Base-by-base conservation (phyloP, 2,888 invertebrate species). In the Sminthurides aquaticus region DNA sequence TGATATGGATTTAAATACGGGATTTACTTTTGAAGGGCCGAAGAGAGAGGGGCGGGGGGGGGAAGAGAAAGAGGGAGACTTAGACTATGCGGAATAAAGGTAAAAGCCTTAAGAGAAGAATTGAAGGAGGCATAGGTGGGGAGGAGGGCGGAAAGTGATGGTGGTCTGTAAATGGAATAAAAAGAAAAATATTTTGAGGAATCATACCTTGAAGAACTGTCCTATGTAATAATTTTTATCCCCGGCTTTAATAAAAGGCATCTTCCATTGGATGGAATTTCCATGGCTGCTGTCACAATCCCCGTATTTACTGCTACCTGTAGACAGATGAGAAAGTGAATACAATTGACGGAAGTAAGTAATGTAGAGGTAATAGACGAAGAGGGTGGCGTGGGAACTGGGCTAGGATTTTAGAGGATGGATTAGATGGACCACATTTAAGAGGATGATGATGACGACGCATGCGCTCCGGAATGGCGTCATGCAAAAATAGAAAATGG, bases 191-290 rank as follows among this genome's bases (percentile, higher is more conserved):
- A 57, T 58, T 34, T 24, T 22, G 57, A 62, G 15, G n/a, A 43
- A 20, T 18, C 79, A 82, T 84, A 92, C 92, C 89, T 91, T 92
- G 81, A 92, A 93, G 81, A 93, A 93, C 79, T 92, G 92, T 77
- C 92, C 92, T 76, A 93, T 81, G 78, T 93, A 93, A 78, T 92
- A 92, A 76, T 89, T 83, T 79, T 92, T 93, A 77, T 91, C 90
- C 54, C 92, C 92, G 56, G 90, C 85, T 78, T 90, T 91, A 72
- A 90, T 82, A 66, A 92, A 81, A 11, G 92, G 92, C 92, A 92
- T 92, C 61, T 90, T 90, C 91, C 91, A 92, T 78, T 89, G 84
- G 77, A 88, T 88, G 20, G 52, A 52, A 20, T 52, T 52, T 34
- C 65, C 56, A 26, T 57, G 48, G 86, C 83, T 43, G 83, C 81